phyloP scores from a whole-genome alignment of 2,888 invertebrate genomes.

The Rambutsinella grinnellia region DNA sequence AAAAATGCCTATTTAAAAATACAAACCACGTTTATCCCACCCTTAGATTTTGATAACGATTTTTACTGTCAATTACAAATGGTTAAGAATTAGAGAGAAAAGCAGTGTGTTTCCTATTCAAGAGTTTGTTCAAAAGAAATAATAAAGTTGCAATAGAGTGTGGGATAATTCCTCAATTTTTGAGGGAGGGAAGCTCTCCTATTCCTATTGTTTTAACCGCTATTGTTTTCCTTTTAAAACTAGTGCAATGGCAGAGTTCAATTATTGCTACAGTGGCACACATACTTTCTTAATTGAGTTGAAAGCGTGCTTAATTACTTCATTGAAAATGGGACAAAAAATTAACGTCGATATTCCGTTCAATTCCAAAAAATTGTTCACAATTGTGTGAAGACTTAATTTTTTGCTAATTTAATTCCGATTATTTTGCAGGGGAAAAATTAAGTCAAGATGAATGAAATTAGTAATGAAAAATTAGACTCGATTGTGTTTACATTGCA shows the following conservation, averaged over 20 bases:
- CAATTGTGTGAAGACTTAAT: too few relatives aligned
- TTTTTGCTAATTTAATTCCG: too few relatives aligned
- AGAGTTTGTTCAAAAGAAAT: too few relatives aligned
- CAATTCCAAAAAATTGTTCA: too few relatives aligned
- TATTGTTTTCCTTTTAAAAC: too few relatives aligned
- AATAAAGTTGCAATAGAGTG: conserved; percentile 25
- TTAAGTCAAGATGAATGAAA: conserved; percentile 53
- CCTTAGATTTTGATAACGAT: conserved; percentile 56
- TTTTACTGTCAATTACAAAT: conserved; percentile 58
- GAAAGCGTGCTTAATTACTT: too few relatives aligned
- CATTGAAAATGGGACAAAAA: too few relatives aligned
- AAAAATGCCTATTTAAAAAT: conserved; percentile 27
- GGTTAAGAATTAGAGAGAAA: conserved; percentile 17
- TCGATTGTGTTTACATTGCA: conserved; percentile 53
- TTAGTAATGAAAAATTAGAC: conserved; percentile 17
- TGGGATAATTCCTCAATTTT: conserved; percentile 20
- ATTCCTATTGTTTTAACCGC: conserved; percentile 12
- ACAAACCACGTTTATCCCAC: conserved; percentile 46
- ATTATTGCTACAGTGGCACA: too few relatives aligned
- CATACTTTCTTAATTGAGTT: too few relatives aligned
- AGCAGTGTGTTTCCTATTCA: conserved; percentile 8
- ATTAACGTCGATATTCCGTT: too few relatives aligned
- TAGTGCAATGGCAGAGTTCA: conserved; percentile 10
- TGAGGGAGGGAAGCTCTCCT: not conserved
- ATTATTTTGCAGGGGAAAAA: too few relatives aligned